These are phyloP conservation scores for Malaclemys terrapin DNA, from an alignment of 2,113 vertebrate species.

Conservation along the genomic window DNA sequence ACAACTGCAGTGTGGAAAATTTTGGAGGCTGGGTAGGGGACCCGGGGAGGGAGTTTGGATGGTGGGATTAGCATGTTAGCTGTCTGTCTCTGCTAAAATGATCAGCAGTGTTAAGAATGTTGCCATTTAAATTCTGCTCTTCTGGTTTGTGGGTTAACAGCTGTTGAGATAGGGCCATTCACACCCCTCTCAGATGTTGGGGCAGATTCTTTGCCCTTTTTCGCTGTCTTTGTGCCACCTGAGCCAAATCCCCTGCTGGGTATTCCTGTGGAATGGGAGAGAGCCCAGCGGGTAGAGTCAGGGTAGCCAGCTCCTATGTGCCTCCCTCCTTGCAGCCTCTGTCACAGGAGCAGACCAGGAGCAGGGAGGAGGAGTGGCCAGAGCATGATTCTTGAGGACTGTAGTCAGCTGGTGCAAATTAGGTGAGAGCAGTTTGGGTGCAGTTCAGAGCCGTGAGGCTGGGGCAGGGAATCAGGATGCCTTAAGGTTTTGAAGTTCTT, in stretches of 20 bases:
- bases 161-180: rapidly evolving
- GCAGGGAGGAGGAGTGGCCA: background rate
- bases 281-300: background rate
- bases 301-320: background rate
- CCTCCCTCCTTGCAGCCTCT: rapidly evolving
- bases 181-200: rapidly evolving
- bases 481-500: no score
- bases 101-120: background rate
- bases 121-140: background rate
- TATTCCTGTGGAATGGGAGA: background rate
- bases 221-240: background rate
- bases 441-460: background rate
- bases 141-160: background rate
- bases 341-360: rapidly evolving
- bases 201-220: background rate
- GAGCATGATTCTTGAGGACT: background rate
- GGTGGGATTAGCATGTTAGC: background rate
- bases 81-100: background rate
- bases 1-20: background rate
- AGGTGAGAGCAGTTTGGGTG: background rate
- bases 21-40: background rate
- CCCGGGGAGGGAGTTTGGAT: background rate
- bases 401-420: background rate
- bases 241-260: background rate
- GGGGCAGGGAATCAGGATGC: background rate